Conservation (phyloP, 2,113 vertebrate species). For the Bubalus kerabau region DNA sequence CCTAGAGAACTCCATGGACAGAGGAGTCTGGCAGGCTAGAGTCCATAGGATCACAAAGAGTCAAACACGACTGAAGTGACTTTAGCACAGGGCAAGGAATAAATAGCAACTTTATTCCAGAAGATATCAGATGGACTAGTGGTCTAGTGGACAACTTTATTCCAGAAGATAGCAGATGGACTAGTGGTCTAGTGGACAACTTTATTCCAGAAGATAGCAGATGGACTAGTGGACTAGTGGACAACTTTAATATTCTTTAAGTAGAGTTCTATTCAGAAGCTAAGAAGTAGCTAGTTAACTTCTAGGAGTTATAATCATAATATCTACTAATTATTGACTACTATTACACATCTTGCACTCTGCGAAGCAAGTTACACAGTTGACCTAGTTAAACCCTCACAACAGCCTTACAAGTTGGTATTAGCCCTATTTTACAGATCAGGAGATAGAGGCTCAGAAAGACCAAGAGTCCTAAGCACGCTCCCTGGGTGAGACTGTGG, state of each 20-base stretch:
- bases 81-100: not conserved
- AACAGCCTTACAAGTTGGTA: not conserved
- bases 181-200: not conserved
- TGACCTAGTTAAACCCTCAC: not conserved
- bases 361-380: not conserved
- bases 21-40: not conserved
- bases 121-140: not conserved
- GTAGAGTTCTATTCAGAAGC: not conserved
- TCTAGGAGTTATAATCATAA: not conserved
- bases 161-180: not conserved
- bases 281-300: not conserved
- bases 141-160: not conserved
- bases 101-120: not conserved
- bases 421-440: not conserved
- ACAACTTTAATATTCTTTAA: not conserved
- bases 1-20: not conserved
- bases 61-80: not conserved
- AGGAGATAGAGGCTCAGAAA: not conserved
- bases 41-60: not conserved
- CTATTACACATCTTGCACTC: not conserved
- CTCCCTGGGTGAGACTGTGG: not conserved
- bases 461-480: not conserved
- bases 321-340: not conserved
- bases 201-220: too few species aligned
- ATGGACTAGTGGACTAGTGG: too few species aligned